Conservation (phyloP, 2,888 invertebrate genomes). For the Dryomyza anilis region DNA sequence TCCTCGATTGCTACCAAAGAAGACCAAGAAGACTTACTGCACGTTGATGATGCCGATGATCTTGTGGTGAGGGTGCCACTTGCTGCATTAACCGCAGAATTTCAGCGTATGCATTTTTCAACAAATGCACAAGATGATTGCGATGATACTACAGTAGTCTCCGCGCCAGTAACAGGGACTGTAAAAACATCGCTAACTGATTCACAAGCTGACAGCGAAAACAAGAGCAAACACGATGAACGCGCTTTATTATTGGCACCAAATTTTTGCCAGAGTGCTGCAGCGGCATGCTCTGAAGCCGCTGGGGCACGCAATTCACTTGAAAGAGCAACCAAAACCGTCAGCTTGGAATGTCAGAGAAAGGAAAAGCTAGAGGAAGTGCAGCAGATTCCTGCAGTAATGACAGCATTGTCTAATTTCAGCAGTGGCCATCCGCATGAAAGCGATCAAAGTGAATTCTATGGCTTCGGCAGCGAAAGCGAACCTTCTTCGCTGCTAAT, state of each 20-base stretch:
- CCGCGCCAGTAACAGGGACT: background rate
- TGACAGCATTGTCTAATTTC: too few species aligned
- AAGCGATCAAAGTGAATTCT: slow-evolving; percentile 31
- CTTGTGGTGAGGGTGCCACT: slow-evolving; percentile 34
- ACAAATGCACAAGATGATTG: background rate
- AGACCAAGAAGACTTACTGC: too few species aligned
- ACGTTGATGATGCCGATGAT: slow-evolving; percentile 9
- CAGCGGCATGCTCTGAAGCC: slow-evolving; percentile 49
- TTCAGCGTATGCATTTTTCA: slow-evolving; percentile 33
- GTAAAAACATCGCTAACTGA: background rate
- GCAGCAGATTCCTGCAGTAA: too few species aligned
- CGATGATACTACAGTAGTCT: background rate
- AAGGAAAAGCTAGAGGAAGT: too few species aligned
- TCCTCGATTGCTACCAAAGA: too few species aligned
- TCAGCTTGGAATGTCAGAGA: too few species aligned
- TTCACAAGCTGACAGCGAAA: background rate
- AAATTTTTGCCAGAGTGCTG: slow-evolving; percentile 50
- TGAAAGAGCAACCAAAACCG: background rate
- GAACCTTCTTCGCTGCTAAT: too few species aligned
- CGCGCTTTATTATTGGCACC: too few species aligned
- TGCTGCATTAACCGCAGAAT: slow-evolving; percentile 33
- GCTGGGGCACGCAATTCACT: slow-evolving; percentile 43
- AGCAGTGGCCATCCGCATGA: too few species aligned
- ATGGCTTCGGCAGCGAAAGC: slow-evolving; percentile 25
- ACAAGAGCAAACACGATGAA: too few species aligned